A percentile compares a stretch with the other conserved stretches of the same genome.
These are phyloP conservation scores for Acrocephalus kingi DNA, from an alignment of 2,113 vertebrate species.

Conservation along the genomic window DNA sequence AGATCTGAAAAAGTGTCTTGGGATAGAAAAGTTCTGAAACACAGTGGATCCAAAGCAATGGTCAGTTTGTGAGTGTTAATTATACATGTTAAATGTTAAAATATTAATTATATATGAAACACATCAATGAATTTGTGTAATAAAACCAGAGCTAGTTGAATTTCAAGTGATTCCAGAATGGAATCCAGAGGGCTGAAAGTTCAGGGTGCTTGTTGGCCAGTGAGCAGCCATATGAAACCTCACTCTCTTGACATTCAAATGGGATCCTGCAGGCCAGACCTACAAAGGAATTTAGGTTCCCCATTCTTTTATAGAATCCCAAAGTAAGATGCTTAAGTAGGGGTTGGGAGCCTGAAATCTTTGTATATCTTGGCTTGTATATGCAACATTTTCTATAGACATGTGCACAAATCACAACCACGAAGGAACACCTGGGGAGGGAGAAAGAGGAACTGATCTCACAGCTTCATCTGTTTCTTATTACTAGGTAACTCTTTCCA, in stretches of 20 bases:
- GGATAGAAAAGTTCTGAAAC: neutral
- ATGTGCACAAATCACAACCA: conserved; percentile 49
- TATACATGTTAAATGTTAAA: neutral
- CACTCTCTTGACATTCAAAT: neutral
- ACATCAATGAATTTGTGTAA: neutral
- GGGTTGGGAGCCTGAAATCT: conserved; percentile 16
- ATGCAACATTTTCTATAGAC: conserved; percentile 40
- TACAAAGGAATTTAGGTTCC: conserved; percentile 5
- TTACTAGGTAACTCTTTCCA: conserved; percentile 64
- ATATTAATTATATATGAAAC: neutral
- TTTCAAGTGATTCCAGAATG: conserved; percentile 2
- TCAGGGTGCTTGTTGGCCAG: neutral
- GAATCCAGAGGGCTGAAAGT: neutral
- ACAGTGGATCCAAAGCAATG: neutral
- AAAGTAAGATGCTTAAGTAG: neutral
- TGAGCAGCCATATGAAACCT: neutral
- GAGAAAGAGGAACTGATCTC: conserved; percentile 49
- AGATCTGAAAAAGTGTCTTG: neutral
- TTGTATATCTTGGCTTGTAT: conserved; percentile 43
- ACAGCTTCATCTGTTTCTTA: conserved; percentile 56
- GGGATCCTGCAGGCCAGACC: neutral
- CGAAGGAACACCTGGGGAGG: conserved; percentile 44
- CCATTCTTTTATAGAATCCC: neutral
- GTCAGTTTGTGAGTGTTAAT: neutral
- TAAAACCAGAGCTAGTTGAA: neutral